Evolutionary conservation across 1,140 invertebrate genomes (phyloP).

Genomic region (Globodera rostochiensis): DNA sequence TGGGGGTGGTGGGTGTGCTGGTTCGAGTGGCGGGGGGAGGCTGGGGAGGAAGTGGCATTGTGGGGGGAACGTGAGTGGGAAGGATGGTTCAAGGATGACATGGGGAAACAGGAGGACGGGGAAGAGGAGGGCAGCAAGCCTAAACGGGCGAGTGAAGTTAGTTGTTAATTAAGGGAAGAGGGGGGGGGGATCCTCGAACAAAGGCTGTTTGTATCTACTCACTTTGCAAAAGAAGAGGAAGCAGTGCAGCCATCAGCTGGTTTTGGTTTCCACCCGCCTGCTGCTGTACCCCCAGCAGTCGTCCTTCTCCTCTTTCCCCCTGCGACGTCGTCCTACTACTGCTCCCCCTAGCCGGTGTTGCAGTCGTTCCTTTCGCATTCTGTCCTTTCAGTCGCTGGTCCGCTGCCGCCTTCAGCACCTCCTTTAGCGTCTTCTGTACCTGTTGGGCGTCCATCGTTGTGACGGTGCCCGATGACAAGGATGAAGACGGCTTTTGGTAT

Average conservation of each 20-base stretch:
- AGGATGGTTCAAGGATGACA: slow-evolving; percentile 1
- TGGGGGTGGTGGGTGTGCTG: neutral
- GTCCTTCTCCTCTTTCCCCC: neutral
- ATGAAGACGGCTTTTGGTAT: neutral
- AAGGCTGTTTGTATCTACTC: neutral
- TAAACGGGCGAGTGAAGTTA: slow-evolving; percentile 20
- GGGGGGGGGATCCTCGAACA: neutral
- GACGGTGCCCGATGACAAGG: neutral
- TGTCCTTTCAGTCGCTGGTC: slow-evolving; percentile 34
- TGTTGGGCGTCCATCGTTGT: slow-evolving; percentile 22
- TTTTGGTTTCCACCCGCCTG: slow-evolving; percentile 3
- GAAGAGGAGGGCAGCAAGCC: slow-evolving; percentile 20
- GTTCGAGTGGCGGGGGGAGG: neutral
- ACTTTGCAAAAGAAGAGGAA: slow-evolving; percentile 45
- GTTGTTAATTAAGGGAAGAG: neutral
- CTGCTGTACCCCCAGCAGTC: slow-evolving; percentile 6
- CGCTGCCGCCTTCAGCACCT: slow-evolving; percentile 38
- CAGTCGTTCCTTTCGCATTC: slow-evolving; percentile 24
- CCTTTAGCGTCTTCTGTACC: slow-evolving; percentile 48
- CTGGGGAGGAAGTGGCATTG: slow-evolving; percentile 1
- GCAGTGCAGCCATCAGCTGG: slow-evolving; percentile 22
- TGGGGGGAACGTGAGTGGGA: neutral
- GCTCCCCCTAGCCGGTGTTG: neutral
- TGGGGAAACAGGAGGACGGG: slow-evolving; percentile 5
- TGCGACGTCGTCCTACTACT: slow-evolving; percentile 30